Base-by-base conservation (phyloP, 2,113 vertebrate genomes). In the Cinclus mexicanus region DNA sequence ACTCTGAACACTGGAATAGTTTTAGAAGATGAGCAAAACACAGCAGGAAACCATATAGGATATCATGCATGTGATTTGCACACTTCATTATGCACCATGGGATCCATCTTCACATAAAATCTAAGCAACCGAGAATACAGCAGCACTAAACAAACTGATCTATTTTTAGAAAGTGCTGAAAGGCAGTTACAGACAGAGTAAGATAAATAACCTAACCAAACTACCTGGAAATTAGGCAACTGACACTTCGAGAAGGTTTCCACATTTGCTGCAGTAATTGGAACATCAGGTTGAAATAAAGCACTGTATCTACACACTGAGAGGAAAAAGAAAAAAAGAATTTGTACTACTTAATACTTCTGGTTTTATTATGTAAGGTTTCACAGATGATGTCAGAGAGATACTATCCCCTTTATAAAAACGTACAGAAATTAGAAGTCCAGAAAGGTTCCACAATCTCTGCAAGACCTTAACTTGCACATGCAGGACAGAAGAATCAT, bases 181-280 rank as follows among this genome's bases (percentile, higher is more conserved):
- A 89, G 76, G 29, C 65, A 80, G n/a, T 55, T 86, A 90, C 8
- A 69, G n/a, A 46, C 37, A 33, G 18, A 85, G 3, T 28, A 83
- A 79, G 57, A 91, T 76, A 82, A 89, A 72, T 68, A 87, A 85
- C 78, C 65, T 35, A 70, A 37, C 31, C 42, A 55, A 89, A 79
- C 74, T 69, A 94, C 81, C 67, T 94, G 78, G 78, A 95, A 93
- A 95, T 89, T 29, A 65, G 39, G 41, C 67, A 94, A 70, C 53
- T 47, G 59, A 61, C 46, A 35, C 57, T 68, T 64, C 1, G 4
- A 86, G 42, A 77, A 69, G 46, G 61, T 76, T 79, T 84, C 46
- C 42, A 69, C 14, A 1, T 75, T 84, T 82, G 53, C 23, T 53
- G 53, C 69, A 84, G 20, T 68, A 89, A 71, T 22, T 57, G 53